Evolutionary conservation across 2,888 invertebrate genomes (phyloP), one percentile per base, ranked within the genome.

Genomic region (Notodonta dromedarius): DNA sequence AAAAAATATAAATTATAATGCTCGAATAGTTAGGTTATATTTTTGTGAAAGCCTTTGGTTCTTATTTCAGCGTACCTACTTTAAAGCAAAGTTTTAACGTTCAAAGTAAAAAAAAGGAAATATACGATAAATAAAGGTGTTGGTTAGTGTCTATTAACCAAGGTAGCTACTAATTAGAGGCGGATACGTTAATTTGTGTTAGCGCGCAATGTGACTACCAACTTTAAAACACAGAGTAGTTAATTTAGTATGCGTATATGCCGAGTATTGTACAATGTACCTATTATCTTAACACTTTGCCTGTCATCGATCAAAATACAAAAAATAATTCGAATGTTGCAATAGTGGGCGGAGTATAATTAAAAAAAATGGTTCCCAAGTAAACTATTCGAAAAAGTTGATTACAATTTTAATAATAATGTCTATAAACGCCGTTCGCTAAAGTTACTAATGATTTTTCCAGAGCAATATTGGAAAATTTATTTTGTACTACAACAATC

Each of bases 361-460:
- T 70, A 71, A 73, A 51, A 51, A 32, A 5, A 65, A 57, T 64
- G 16, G 56, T 64, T 73, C 76, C 73, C 75, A 73, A 76, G 73
- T 69, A 71, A 77, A 73, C 69, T 77, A 70, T 76, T 73, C 59
- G 53, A 60, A 67, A 62, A 69, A 54, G 35, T 46, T 67, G 69
- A 62, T 69, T 60, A 67, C 57, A 68, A 67, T 70, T 75, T 76
- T 71, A 63, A 73, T 76, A 76, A 78, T 79, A 77, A 74, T 79
- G 77, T 71, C 60, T 66, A 61, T 71, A 72, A 70, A 72, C 70
- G 70, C 70, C 74, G 71, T 73, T 76, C 72, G 75, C 75, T 71
- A 69, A 82, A 80, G 77, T 80, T 77, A 68, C 70, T 81, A 82
- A 78, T 76, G 77, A 80, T 80, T 82, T 78, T 82, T 79, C 73